phyloP scores from a whole-genome alignment of 2,113 vertebrate genomes.

The Prochilodus magdalenae region DNA sequence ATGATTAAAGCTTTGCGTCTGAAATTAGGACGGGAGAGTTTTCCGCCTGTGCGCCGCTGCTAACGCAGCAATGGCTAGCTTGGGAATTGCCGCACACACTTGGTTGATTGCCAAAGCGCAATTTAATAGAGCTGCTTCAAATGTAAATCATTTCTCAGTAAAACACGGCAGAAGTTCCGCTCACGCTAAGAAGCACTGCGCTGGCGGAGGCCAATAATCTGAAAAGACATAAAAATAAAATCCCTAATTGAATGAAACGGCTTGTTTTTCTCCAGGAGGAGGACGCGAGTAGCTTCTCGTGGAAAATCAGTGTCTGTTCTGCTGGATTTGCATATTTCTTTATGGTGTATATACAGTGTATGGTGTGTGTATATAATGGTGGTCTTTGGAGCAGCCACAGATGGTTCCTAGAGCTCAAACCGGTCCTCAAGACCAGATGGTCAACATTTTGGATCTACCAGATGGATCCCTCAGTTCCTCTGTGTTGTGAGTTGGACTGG shows the following conservation, averaged over 20 bases:
- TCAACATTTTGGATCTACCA: no score
- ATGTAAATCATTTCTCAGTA: slow-evolving; percentile 8
- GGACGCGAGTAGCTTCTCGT: background rate
- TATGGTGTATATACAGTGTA: no score
- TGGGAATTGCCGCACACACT: background rate
- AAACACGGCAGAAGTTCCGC: background rate
- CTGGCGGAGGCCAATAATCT: background rate
- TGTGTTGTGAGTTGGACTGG: no score
- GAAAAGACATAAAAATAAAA: background rate
- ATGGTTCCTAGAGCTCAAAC: no score
- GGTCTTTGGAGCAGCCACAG: no score
- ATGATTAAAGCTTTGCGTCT: background rate
- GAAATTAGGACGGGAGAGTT: background rate
- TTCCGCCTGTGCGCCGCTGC: background rate
- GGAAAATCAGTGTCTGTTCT: background rate
- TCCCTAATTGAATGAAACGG: background rate
- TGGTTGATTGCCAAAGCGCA: slow-evolving; percentile 12
- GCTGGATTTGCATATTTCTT: background rate
- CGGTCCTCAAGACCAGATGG: no score
- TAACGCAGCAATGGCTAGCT: background rate
- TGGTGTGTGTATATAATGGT: no score
- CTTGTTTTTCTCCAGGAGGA: background rate
- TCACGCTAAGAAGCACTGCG: background rate
- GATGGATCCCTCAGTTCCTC: no score
- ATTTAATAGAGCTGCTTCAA: slow-evolving; percentile 7